phyloP scores from a whole-genome alignment of 2,888 invertebrate species.

The Drosophila borborema region DNA sequence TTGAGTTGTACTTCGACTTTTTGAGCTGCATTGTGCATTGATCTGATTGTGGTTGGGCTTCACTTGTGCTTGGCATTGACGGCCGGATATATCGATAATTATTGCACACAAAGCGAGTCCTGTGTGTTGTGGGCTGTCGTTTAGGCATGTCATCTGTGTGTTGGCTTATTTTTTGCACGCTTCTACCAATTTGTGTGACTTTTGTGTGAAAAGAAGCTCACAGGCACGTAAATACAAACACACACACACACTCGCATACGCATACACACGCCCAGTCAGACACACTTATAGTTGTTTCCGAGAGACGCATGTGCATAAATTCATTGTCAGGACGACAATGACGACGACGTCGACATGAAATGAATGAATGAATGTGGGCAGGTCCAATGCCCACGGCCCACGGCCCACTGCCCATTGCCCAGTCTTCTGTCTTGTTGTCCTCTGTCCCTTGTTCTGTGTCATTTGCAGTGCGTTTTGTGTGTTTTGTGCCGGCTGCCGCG shows the following conservation, averaged over 20 bases:
- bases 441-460: conserved; percentile 6
- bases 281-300: background rate
- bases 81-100: conserved; percentile 70
- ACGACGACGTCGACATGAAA: conserved; percentile 68
- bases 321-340: conserved; percentile 66
- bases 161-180: conserved; percentile 23
- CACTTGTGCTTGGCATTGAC: conserved; percentile 48
- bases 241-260: background rate
- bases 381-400: conserved; percentile 3
- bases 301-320: conserved; percentile 64
- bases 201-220: conserved; percentile 45
- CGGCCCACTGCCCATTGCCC: background rate
- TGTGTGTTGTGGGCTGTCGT: conserved; percentile 14
- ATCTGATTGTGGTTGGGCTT: conserved; percentile 14
- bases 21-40: background rate
- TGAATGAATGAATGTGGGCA: conserved; percentile 69
- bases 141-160: conserved; percentile 47
- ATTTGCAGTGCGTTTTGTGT: conserved; percentile 17
- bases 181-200: conserved; percentile 27
- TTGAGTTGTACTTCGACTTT: background rate
- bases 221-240: conserved; percentile 18
- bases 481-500: conserved; percentile 15
- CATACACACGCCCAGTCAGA: conserved; percentile 5
- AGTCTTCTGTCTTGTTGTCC: background rate
- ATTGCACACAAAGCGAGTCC: conserved; percentile 55